Conservation (phyloP, 30 jellyfish, hydroid and myxozoan species). For the Calvadosia cruxmelitensis region DNA sequence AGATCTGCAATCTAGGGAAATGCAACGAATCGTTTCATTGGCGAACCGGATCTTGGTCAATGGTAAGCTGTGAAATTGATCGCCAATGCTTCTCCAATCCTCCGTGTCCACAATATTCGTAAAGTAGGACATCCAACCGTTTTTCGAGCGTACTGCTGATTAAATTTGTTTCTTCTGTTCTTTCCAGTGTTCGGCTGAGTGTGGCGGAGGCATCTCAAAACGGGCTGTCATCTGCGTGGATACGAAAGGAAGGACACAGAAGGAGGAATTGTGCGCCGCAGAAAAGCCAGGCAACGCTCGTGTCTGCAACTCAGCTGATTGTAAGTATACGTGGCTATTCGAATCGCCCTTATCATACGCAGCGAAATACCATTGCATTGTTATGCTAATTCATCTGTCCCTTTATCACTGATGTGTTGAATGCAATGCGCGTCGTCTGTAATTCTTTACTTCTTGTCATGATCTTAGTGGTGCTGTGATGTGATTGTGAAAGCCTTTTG, state of each 20-base stretch:
- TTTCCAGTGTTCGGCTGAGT: conserved; percentile 66
- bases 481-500: neutral
- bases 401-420: too few species aligned
- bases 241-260: conserved; percentile 16
- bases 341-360: neutral
- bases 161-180: neutral
- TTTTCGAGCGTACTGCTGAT: too few species aligned
- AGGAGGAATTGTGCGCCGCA: conserved; percentile 29
- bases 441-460: neutral
- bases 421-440: neutral
- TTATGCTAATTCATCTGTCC: too few species aligned
- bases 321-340: conserved; percentile 28
- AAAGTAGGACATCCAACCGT: too few species aligned
- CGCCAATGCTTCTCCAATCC: too few species aligned
- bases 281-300: conserved; percentile 60
- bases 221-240: conserved; percentile 65
- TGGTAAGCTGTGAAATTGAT: conserved; percentile 37
- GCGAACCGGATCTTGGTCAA: conserved; percentile 76
- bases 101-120: too few species aligned
- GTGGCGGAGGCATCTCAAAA: conserved; percentile 72
- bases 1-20: conserved; percentile 60
- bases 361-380: too few species aligned
- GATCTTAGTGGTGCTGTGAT: neutral
- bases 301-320: conserved; percentile 70
- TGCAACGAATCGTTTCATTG: conserved; percentile 58